These are phyloP conservation scores for Pelmatolapia mariae DNA, from an alignment of 2,113 vertebrate genomes.

Conservation along the genomic window DNA sequence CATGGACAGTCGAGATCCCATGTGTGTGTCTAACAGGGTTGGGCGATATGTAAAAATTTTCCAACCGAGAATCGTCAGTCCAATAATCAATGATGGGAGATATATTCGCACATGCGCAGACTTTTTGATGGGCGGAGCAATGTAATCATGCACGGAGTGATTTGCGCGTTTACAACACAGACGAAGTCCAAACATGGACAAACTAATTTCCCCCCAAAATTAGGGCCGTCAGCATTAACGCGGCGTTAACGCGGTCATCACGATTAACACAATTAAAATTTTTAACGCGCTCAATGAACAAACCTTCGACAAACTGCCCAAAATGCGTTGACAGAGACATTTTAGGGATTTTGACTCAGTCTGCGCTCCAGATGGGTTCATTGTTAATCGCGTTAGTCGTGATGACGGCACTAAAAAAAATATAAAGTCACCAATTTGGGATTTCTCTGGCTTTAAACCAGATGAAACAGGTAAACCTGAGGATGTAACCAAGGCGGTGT, in stretches of 20 bases:
- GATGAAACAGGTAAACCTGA: rapidly evolving
- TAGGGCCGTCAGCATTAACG: rapidly evolving
- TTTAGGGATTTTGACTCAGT: background rate
- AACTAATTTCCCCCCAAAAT: background rate
- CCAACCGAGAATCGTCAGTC: background rate
- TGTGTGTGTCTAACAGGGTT: background rate
- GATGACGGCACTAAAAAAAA: background rate
- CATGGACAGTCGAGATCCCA: background rate
- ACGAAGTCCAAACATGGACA: rapidly evolving
- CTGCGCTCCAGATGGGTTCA: rapidly evolving
- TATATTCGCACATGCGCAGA: rapidly evolving
- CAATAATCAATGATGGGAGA: rapidly evolving
- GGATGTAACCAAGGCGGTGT: rapidly evolving
- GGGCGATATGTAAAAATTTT: background rate
- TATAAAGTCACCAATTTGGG: background rate
- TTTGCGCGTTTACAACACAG: rapidly evolving
- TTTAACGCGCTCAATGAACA: background rate
- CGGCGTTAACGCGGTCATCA: rapidly evolving
- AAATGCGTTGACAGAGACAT: background rate
- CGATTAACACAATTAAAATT: rapidly evolving
- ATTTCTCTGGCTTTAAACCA: background rate
- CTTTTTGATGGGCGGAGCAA: background rate
- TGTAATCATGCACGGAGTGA: background rate
- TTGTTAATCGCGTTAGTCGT: background rate
- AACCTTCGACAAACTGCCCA: rapidly evolving